Evolutionary conservation across 2,888 invertebrate species (phyloP), one percentile per base, ranked within the genome.

Genomic region (Caenorhabditis becei): DNA sequence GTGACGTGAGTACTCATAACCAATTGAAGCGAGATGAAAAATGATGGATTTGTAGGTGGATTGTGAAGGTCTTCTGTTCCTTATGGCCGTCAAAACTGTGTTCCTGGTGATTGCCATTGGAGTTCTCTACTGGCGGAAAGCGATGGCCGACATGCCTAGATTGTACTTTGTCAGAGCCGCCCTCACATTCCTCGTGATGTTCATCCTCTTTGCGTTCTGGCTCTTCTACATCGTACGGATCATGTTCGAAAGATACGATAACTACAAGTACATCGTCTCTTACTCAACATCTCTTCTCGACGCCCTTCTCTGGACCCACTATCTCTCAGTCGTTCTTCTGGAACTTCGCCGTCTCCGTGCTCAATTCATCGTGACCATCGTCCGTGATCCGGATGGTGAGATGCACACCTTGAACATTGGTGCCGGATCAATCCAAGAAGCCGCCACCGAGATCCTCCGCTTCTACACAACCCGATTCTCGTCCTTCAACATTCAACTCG

Each of bases 191-290:
- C 83, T 90, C 20, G 85, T 97, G 44, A 94, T 96, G 49, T 94
- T 99, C 16, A 95, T 97, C 92, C 95, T 95, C 82, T 96, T 97
- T 92, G 95, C 97, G 4, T 98, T 96, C 92, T 99, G 99, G 98
- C 93, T 99, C 20, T 99, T 99, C 92, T 99, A 97, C 92, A 94
- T 96, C 89, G 97, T 97, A 63, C 96, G 97, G 92, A 92, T 93
- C 54, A 89, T 93, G 77, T 92, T 93, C 69, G 91, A 92, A 69
- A 89, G 90, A 61, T 80, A 86, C 47, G 66, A 80, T 10, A 82
- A 84, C 47, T 87, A 84, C 74, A 80, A 85, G 20, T 85, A 87
- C 53, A 77, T 85, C 5, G 84, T 83, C 24, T 74, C 95, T 67
- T 98, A 96, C 91, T 96, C 97, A 32, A 95, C 95, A 24, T 96